Evolutionary conservation across 2,888 invertebrate genomes (phyloP).

Genomic region (Cephus pulcher): DNA sequence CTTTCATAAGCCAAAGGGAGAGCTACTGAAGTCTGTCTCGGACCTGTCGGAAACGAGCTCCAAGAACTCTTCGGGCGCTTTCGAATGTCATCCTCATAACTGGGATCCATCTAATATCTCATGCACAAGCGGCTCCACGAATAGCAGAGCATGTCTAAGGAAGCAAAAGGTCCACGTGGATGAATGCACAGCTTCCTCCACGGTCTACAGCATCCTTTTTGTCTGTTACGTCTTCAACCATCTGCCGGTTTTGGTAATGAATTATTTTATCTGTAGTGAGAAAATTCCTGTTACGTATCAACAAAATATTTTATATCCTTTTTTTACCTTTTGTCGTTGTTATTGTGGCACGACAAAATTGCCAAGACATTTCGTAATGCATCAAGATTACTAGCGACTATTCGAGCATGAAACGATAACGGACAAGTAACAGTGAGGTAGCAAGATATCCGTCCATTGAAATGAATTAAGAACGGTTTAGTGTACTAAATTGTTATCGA

Average conservation of each 20-base stretch:
- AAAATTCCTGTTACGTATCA: background rate
- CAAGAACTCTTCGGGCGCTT: slow-evolving; percentile 59
- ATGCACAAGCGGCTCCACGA: slow-evolving; percentile 70
- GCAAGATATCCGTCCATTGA: background rate
- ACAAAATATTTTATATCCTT: background rate
- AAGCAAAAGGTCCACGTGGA: slow-evolving; percentile 59
- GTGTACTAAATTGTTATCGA: background rate
- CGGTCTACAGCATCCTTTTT: slow-evolving; percentile 68
- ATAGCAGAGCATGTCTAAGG: slow-evolving; percentile 68
- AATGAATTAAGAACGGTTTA: background rate
- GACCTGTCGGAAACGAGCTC: slow-evolving; percentile 61
- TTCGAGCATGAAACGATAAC: slow-evolving; percentile 31
- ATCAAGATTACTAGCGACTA: slow-evolving; percentile 25
- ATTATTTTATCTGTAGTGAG: slow-evolving; percentile 17
- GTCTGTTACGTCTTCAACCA: slow-evolving; percentile 73
- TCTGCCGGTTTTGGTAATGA: slow-evolving; percentile 72
- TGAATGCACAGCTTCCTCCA: slow-evolving; percentile 67
- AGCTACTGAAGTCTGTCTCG: slow-evolving; percentile 58
- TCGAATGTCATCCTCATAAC: slow-evolving; percentile 58
- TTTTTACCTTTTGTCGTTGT: slow-evolving; percentile 1
- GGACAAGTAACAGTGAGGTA: background rate
- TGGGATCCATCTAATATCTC: slow-evolving; percentile 68
- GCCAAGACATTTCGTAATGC: slow-evolving; percentile 35
- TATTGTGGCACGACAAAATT: background rate
- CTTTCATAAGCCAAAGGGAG: slow-evolving; percentile 50